Evolutionary conservation across 2,888 invertebrate genomes (phyloP), one percentile per base, ranked within the genome.

Genomic region (Coelogynopora nodosa): DNA sequence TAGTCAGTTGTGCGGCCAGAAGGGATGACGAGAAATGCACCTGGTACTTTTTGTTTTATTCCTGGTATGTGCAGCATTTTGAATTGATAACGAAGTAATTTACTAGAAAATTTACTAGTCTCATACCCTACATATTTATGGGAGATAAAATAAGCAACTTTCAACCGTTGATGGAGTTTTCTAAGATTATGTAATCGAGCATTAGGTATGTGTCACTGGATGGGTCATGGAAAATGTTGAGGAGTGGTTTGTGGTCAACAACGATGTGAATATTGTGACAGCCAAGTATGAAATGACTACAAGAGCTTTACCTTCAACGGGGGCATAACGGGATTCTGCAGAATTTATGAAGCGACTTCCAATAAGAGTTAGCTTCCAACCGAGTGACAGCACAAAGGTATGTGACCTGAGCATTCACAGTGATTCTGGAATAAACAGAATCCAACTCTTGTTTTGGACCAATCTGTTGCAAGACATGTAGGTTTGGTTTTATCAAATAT

Each of bases 381-480:
- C 84, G n/a, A 10, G 2, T 18, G 29, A 28, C 81, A 80, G n/a
- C 81, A 80, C 10, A 80, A 80, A 27, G 84, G 84, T 49, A 13
- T 5, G 27, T 5, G 30, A 31, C 29, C 13, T 18, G 30, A 5
- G 31, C 84, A 83, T 13, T 23, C 84, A 83, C 84, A 30, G 84
- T 88, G 89, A 67, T 89, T 89, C 30, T 89, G 89, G 2, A 89
- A 88, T 5, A 89, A 31, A 88, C 89, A 89, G 23, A 83, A 83
- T 29, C 84, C 84, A 5, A 83, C 28, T 13, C 84, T 31, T 18
- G n/a, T 28, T 85, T 88, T 89, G 10, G 88, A 89, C 89, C 89
- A 90, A 86, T 90, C 89, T 1, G 89, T 89, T 0, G 89, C 89
- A 26, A 89, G 87, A 88, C 89, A 89, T 5, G 89, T 89, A 2